Evolutionary conservation across 2,797 vertebrate species (phyloP), one percentile per base, ranked within the genome.

Genomic region (Macroramphosus scolopax): DNA sequence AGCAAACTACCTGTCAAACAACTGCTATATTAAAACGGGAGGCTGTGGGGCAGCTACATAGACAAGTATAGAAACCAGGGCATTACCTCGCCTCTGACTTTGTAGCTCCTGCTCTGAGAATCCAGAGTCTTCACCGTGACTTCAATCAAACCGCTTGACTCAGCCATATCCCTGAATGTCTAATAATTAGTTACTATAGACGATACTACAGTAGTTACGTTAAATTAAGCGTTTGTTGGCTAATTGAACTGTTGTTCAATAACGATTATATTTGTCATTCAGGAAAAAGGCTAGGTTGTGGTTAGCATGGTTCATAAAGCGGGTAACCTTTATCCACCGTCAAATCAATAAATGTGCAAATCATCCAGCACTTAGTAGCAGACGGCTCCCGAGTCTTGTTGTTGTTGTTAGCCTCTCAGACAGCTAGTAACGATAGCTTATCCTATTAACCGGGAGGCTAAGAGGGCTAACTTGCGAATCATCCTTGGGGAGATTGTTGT

Each of bases 101-200:
- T 87, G 78, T 91, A 94, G 39, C 81, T 92, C 65, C 92, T 86
- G 58, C 89, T 92, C 79, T 91, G 92, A 0, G 92, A 93, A 66
- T 94, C 93, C 80, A 93, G 69, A 36, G 92, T 93, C 80, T 93
- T 93, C 51, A 93, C 92, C 3, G 92, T 88, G 56, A 94, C 92
- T 60, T 92, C 90, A 48, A 66, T 73, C 42, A 91, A 75, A 54
- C 52, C 72, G 58, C 86, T 82, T 29, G 83, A 68, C 37, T 91
- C 91, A 12, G 89, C 86, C 90, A 92, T 88, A 17, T 26, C 63
- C 39, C 13, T 55, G 18, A 20, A 3, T 14, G 33, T 36, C 2
- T 17, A n/a, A n/a, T n/a, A n/a, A n/a, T n/a, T n/a, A n/a, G n/a
- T n/a, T n/a, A n/a, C n/a, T n/a, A n/a, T n/a, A n/a, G n/a, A n/a